These are phyloP conservation scores for Xanthorhoe spadicearia DNA, from an alignment of 2,888 invertebrate species.

Conservation along the genomic window DNA sequence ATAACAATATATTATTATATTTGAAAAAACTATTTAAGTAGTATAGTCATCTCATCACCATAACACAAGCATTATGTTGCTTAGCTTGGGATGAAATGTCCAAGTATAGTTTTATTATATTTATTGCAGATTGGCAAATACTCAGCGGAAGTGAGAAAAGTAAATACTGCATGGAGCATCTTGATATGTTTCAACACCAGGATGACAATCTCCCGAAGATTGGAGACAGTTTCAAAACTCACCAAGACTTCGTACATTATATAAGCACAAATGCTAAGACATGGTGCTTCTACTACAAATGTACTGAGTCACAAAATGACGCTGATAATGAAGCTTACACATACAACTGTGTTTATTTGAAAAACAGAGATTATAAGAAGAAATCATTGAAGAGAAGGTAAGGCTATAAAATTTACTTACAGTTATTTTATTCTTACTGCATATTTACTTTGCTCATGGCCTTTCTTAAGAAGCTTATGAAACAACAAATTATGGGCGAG, in stretches of 20 bases:
- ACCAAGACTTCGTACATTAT: constrained; percentile 57
- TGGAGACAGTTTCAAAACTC: constrained; percentile 56
- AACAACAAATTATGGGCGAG: too few relatives aligned
- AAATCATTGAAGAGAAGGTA: constrained; percentile 58
- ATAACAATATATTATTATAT: too few relatives aligned
- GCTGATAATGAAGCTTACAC: constrained; percentile 51
- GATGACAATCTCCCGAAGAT: constrained; percentile 57
- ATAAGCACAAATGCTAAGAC: constrained; percentile 57
- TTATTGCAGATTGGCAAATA: constrained; percentile 35
- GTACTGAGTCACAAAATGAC: constrained; percentile 55
- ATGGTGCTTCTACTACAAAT: constrained; percentile 60
- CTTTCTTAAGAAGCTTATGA: too few relatives aligned
- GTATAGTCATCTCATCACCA: too few relatives aligned
- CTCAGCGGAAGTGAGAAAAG: constrained; percentile 27
- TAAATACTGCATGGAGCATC: constrained; percentile 52
- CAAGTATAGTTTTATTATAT: too few relatives aligned
- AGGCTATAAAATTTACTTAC: neutral
- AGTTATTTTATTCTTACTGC: too few relatives aligned
- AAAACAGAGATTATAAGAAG: constrained; percentile 54
- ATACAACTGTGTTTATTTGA: constrained; percentile 59
- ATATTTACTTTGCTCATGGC: too few relatives aligned
- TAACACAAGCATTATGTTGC: too few relatives aligned
- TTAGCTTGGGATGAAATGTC: too few relatives aligned
- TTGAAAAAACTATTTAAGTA: neutral
- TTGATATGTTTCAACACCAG: constrained; percentile 46